A percentile compares a stretch with the other conserved stretches of the same genome.
Evolutionary conservation across 2,888 invertebrate species (phyloP).

Genomic region (Syrista parreyssii): DNA sequence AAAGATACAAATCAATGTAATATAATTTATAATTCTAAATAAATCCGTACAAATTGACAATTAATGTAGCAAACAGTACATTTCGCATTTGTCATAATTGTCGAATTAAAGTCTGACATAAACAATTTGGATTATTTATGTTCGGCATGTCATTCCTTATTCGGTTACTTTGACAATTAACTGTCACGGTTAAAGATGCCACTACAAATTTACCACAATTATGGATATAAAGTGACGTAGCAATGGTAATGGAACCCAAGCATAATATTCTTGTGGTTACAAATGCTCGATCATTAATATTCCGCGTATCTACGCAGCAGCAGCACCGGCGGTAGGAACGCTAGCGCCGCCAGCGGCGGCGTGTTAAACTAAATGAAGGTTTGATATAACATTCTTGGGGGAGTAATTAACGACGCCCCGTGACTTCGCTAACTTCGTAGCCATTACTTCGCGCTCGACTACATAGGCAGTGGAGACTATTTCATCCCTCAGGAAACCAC

Average conservation of each 20-base stretch:
- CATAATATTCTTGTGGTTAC: constrained; percentile 6
- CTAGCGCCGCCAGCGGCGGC: not conserved
- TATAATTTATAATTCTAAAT: not conserved
- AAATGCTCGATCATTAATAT: constrained; percentile 19
- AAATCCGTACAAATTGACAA: no score
- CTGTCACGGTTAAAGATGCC: not conserved
- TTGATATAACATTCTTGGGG: constrained; percentile 23
- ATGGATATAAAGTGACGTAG: not conserved
- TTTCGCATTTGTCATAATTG: no score
- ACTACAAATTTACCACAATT: not conserved
- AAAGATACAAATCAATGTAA: not conserved
- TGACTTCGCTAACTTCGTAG: constrained; percentile 20
- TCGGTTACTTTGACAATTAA: not conserved
- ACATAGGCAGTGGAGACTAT: constrained; percentile 2
- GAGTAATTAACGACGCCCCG: constrained; percentile 24
- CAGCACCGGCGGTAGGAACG: not conserved
- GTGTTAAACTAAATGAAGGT: constrained; percentile 21
- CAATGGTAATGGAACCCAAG: not conserved
- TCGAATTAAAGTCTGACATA: no score
- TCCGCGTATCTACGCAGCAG: constrained; percentile 15
- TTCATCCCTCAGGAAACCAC: constrained; percentile 1
- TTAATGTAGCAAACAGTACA: no score
- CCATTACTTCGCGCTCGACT: constrained; percentile 20
- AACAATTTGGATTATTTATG: not conserved
- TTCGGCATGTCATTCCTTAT: not conserved